Base-by-base conservation (phyloP, 2,113 vertebrate species). In the Dasyornis broadbenti region DNA sequence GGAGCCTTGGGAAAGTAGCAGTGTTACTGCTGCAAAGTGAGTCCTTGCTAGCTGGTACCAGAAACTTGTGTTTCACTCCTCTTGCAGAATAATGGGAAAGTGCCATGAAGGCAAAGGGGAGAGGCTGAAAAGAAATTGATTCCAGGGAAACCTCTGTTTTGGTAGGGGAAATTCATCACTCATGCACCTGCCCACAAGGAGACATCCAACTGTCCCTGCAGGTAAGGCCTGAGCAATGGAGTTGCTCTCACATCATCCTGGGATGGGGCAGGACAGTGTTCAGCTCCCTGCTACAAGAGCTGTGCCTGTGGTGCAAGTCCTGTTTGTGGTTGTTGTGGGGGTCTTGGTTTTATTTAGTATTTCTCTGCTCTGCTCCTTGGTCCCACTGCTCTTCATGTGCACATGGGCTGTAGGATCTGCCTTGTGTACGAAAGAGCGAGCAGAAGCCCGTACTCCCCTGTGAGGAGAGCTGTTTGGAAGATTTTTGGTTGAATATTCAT, bases 401-500 rank as follows among this genome's bases (percentile, higher is more conserved):
- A 39, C 0, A 0, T 20, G 57, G 49, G 56, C 45, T 13, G 11
- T 16, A 35, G 60, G 39, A 70, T 80, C 42, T 83, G n/a, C 80
- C 52, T 63, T 35, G 44, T 0, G 2, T 47, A 26, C 0, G 0
- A 20, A 70, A 56, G 33, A 59, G 21, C 44, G 35, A 70, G 33
- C 30, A 60, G 72, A n/a, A 84, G 8, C 40, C 33, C 56, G 22
- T 13, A 24, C 0, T 14, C 5, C 7, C 21, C 40, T 31, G 11
- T 20, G 28, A 86, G 69, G 20, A 79, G 28, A 86, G 53, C 33
- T 71, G 13, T 71, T 75, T 26, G 64, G 61, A 88, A 86, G 83
- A 15, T 30, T 86, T 82, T 78, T n/a, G 15, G 37, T 84, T 94
- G 69, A 92, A 75, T 69, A 91, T 82, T 95, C 42, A 30, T 79